These are phyloP conservation scores for Limnothrissa miodon DNA, from an alignment of 2,113 vertebrate species.

Conservation along the genomic window DNA sequence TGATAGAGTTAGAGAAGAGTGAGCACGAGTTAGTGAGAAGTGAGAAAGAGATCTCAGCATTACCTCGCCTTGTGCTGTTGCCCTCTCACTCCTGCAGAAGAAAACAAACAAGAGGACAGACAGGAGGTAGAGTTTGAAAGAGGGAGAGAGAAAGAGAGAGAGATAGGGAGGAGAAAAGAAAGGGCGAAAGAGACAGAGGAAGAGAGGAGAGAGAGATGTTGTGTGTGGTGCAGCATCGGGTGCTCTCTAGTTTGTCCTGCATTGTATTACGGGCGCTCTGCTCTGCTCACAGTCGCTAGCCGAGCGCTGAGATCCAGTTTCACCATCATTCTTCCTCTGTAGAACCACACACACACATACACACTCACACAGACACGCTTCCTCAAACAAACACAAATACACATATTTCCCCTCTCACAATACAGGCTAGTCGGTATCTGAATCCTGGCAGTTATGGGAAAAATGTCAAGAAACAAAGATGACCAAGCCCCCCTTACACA, in stretches of 20 bases:
- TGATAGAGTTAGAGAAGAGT: background rate
- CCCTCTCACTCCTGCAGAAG: background rate
- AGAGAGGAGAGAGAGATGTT: background rate
- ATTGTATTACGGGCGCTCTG: background rate
- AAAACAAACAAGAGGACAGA: background rate
- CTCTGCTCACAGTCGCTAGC: background rate
- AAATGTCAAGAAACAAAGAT: constrained; percentile 66
- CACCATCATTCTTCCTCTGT: background rate
- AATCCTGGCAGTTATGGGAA: constrained; percentile 58
- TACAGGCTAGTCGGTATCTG: constrained; percentile 25
- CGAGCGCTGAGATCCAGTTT: background rate
- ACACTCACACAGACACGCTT: background rate
- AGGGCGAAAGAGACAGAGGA: background rate
- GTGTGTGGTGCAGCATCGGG: too few species aligned
- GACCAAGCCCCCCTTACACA: constrained; percentile 46
- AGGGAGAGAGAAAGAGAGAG: background rate
- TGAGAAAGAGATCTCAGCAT: constrained; percentile 1
- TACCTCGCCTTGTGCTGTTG: background rate
- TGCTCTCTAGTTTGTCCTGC: background rate
- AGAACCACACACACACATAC: background rate
- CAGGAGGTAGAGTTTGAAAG: background rate
- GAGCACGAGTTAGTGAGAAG: background rate
- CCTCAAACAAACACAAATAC: too few species aligned
- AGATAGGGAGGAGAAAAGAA: background rate
- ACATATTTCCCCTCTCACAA: background rate